Evolutionary conservation across 1,140 invertebrate genomes (phyloP).

Genomic region (Aphis craccivora): DNA sequence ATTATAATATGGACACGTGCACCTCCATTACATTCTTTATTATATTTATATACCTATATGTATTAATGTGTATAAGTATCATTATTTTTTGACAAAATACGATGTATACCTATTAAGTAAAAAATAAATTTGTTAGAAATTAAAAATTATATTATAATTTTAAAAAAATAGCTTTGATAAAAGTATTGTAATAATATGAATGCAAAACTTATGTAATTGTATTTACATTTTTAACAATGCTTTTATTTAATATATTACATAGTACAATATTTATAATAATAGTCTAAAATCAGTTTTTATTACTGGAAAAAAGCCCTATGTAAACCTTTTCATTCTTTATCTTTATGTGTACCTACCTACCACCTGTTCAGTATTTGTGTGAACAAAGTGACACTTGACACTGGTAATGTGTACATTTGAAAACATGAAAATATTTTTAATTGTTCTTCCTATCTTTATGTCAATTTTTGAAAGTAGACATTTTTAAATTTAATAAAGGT

Average conservation of each 20-base stretch:
- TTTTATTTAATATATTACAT: neutral
- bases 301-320: neutral
- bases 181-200: neutral
- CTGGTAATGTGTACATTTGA: neutral
- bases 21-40: neutral
- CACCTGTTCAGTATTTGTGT: neutral
- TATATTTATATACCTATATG: neutral
- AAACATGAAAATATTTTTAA: slow-evolving; percentile 3
- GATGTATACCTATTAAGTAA: neutral
- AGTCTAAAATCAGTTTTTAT: neutral
- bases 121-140: neutral
- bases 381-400: neutral
- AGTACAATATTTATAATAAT: neutral
- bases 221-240: neutral
- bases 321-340: neutral
- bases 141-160: neutral
- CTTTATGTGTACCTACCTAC: neutral
- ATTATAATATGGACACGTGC: neutral
- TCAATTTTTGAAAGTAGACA: neutral
- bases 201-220: neutral
- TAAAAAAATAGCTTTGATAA: neutral
- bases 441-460: neutral
- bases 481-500: neutral
- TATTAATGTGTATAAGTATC: neutral
- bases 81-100: neutral